These are phyloP conservation scores for Dascillus cervinus DNA, from an alignment of 2,888 invertebrate species.

Conservation along the genomic window DNA sequence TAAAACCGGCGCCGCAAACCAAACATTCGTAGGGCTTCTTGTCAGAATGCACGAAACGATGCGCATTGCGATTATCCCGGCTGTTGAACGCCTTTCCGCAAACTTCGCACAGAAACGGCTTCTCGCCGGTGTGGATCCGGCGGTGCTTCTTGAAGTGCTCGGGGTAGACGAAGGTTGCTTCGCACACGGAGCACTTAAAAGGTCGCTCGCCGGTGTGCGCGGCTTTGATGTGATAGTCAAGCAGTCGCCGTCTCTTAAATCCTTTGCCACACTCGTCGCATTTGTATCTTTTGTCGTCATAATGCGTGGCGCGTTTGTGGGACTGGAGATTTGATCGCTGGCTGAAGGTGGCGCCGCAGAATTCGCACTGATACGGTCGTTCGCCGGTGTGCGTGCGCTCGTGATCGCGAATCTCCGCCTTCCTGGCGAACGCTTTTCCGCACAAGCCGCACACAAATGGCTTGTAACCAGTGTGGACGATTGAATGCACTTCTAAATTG, in stretches of 20 bases:
- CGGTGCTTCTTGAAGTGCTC: slow-evolving; percentile 77
- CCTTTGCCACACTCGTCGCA: slow-evolving; percentile 65
- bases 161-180: slow-evolving; percentile 74
- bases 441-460: slow-evolving; percentile 64
- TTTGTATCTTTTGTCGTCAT: slow-evolving; percentile 65
- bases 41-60: slow-evolving; percentile 77
- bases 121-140: slow-evolving; percentile 69
- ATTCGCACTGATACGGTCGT: slow-evolving; percentile 69
- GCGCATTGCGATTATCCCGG: slow-evolving; percentile 76
- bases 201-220: slow-evolving; percentile 75
- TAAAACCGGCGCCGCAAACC: slow-evolving; percentile 73
- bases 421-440: slow-evolving; percentile 66
- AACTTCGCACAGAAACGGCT: slow-evolving; percentile 66
- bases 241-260: slow-evolving; percentile 59
- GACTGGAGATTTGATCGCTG: slow-evolving; percentile 77
- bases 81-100: slow-evolving; percentile 81
- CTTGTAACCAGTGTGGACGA: slow-evolving; percentile 68
- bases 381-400: slow-evolving; percentile 76
- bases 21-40: slow-evolving; percentile 82
- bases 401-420: slow-evolving; percentile 74
- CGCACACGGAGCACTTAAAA: slow-evolving; percentile 62
- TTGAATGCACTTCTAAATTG: slow-evolving; percentile 68
- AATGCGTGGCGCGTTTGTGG: slow-evolving; percentile 71
- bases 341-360: slow-evolving; percentile 71
- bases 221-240: slow-evolving; percentile 77